These are phyloP conservation scores for Centropristis striata DNA, from an alignment of 2,113 vertebrate genomes.

Conservation along the genomic window DNA sequence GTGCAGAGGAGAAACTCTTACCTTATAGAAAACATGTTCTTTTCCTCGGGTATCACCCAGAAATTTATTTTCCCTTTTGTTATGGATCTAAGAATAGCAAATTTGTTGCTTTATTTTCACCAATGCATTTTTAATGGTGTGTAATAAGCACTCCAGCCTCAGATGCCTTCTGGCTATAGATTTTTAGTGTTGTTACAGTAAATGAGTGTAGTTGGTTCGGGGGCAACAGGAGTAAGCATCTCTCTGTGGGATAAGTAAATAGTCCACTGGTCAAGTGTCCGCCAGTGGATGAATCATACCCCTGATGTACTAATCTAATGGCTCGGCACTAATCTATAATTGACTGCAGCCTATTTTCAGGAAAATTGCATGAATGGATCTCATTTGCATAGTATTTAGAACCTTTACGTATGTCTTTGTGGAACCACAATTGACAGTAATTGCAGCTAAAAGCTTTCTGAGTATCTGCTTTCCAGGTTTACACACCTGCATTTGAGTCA, in stretches of 20 bases:
- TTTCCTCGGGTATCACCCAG: neutral
- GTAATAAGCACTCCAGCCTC: neutral
- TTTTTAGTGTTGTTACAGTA: neutral
- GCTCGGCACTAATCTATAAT: constrained; percentile 64
- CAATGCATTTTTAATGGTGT: neutral
- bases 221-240: neutral
- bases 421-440: neutral
- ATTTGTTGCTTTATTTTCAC: neutral
- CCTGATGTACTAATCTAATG: constrained; percentile 52
- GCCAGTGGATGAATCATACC: constrained; percentile 43
- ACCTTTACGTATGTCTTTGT: constrained; percentile 11
- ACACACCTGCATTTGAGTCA: constrained; percentile 13
- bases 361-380: constrained; percentile 17
- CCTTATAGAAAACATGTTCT: neutral
- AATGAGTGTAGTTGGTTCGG: neutral
- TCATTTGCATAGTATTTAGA: constrained; percentile 32
- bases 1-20: neutral
- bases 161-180: neutral
- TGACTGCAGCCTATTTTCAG: constrained; percentile 45
- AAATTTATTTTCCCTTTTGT: neutral
- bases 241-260: neutral
- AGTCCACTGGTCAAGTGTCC: constrained; percentile 1
- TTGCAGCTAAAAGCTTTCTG: neutral
- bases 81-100: neutral
- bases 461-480: neutral